These are phyloP conservation scores for Agrenia bidenticulata DNA, from an alignment of 2,888 invertebrate genomes.

Conservation along the genomic window DNA sequence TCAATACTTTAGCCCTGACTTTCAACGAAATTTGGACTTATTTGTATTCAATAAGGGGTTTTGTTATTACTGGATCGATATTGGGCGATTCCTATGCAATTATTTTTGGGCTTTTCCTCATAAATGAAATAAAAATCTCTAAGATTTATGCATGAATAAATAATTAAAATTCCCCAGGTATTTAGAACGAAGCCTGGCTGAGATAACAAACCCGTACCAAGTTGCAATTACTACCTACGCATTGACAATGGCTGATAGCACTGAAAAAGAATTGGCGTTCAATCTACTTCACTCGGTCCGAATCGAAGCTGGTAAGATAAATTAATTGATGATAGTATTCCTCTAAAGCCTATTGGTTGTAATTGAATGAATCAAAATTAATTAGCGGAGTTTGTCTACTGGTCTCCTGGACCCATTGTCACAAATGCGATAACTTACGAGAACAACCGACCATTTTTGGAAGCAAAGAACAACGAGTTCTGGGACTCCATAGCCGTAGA, in stretches of 20 bases:
- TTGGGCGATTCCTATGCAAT: too few species aligned
- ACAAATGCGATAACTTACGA: conserved; percentile 55
- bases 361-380: not conserved
- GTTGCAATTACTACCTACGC: conserved; percentile 61
- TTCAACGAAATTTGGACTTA: too few species aligned
- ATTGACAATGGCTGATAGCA: conserved; percentile 56
- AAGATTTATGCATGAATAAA: too few species aligned
- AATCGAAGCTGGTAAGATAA: conserved; percentile 53
- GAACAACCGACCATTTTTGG: conserved; percentile 57
- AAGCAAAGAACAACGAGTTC: conserved; percentile 57
- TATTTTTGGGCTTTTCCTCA: too few species aligned
- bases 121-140: too few species aligned
- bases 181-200: conserved; percentile 55
- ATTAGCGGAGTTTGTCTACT: conserved; percentile 57
- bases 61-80: too few species aligned
- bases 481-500: conserved; percentile 61
- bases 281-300: conserved; percentile 54
- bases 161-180: too few species aligned
- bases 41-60: too few species aligned
- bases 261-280: conserved; percentile 57
- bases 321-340: not conserved
- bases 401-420: conserved; percentile 56
- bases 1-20: too few species aligned
- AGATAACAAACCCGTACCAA: conserved; percentile 58
- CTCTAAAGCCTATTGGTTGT: not conserved